phyloP scores from a whole-genome alignment of 2,888 invertebrate species.

The Cataglyphis livida region DNA sequence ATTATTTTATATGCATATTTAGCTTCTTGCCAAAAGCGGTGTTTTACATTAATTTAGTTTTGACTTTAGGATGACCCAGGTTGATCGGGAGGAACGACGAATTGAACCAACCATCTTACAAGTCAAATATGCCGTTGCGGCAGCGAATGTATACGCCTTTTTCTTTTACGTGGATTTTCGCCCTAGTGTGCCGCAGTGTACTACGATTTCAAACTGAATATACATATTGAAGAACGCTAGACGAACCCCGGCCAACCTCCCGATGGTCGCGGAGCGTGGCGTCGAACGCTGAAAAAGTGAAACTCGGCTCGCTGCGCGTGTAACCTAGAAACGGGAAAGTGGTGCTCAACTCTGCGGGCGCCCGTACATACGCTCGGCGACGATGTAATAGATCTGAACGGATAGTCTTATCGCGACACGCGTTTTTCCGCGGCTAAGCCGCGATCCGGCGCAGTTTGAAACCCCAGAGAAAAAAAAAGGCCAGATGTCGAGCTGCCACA shows the following conservation, averaged over 20 bases:
- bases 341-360: slow-evolving; percentile 83
- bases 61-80: neutral
- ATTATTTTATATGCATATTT: neutral
- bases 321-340: slow-evolving; percentile 85
- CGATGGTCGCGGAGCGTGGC: slow-evolving; percentile 81
- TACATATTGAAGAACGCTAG: slow-evolving; percentile 66
- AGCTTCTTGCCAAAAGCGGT: neutral
- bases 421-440: slow-evolving; percentile 27
- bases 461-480: slow-evolving; percentile 35
- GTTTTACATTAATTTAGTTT: neutral
- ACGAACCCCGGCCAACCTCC: slow-evolving; percentile 76
- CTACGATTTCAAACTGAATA: neutral
- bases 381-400: slow-evolving; percentile 57
- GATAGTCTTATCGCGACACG: neutral
- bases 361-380: slow-evolving; percentile 57
- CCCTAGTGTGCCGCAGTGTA: neutral
- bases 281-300: slow-evolving; percentile 85
- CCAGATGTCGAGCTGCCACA: slow-evolving; percentile 47
- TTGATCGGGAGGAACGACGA: neutral
- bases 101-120: neutral
- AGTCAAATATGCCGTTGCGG: slow-evolving; percentile 1
- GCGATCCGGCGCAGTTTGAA: neutral
- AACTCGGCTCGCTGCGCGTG: slow-evolving; percentile 85
- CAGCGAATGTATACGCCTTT: slow-evolving; percentile 50
- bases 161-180: neutral